These are phyloP conservation scores for Patella depressa DNA, from an alignment of 2,888 invertebrate species.

Conservation along the genomic window DNA sequence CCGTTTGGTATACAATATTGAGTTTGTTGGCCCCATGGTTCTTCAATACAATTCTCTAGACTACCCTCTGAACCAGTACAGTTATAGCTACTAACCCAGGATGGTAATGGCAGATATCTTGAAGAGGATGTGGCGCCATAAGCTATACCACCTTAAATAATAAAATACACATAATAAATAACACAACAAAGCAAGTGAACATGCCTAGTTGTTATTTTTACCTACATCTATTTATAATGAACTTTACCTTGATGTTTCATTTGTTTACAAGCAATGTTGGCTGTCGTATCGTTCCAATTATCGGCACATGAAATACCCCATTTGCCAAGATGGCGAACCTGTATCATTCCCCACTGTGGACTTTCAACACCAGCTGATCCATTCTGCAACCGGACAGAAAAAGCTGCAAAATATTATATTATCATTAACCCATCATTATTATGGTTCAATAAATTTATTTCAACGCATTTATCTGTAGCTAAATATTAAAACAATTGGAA, in stretches of 20 bases:
- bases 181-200: no score
- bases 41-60: slow-evolving; percentile 47
- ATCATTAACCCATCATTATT: no score
- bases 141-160: neutral
- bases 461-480: no score
- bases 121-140: neutral
- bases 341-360: slow-evolving; percentile 18
- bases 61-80: slow-evolving; percentile 20
- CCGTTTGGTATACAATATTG: slow-evolving; percentile 48
- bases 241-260: slow-evolving; percentile 72
- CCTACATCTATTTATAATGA: no score
- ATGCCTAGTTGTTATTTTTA: no score
- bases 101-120: neutral
- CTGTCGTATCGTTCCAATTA: slow-evolving; percentile 51
- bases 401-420: neutral
- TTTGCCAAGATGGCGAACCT: slow-evolving; percentile 19
- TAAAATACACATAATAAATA: neutral
- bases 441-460: no score
- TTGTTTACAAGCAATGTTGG: slow-evolving; percentile 47
- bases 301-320: slow-evolving; percentile 39
- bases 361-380: neutral
- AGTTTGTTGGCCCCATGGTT: slow-evolving; percentile 48
- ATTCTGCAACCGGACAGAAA: neutral
- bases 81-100: neutral
- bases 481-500: no score